Evolutionary conservation across 2,797 vertebrate genomes (phyloP), one percentile per base, ranked within the genome.

Genomic region (Dallia pectoralis): DNA sequence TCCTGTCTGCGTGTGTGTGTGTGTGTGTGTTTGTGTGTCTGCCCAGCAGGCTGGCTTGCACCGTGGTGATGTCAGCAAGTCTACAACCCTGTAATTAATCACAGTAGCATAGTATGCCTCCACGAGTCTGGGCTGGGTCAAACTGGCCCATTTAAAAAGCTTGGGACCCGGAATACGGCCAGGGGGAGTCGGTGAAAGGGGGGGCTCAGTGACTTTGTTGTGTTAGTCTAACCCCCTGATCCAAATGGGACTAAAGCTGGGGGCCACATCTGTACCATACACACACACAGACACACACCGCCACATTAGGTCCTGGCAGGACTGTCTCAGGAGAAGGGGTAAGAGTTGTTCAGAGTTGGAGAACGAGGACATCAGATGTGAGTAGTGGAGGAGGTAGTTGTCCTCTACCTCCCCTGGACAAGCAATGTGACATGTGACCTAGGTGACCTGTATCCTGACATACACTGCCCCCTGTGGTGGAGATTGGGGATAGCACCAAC

Each of bases 111-210:
- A 47, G 74, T 59, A 5, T n/a, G 4, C 18, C 70, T 62, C 73
- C 65, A 27, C 12, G 16, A 16, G 68, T 29, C 71, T 67, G 79
- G 84, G 73, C 67, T 64, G 78, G 83, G 88, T 89, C 86, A 89
- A 89, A 89, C 84, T 87, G 84, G 62, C 83, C 82, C 85, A 83
- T 87, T 88, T 87, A 87, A 81, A 84, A 74, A 83, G 70, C 56
- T 29, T 19, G 56, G 70, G 59, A 71, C 5, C 33, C 47, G 14
- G 66, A 16, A 7, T 62, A 61, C 9, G 19, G 15, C 15, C 29
- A 47, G 63, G 82, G 83, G 82, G 79, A 77, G 69, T 72, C 74
- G 80, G 81, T 76, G 65, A 25, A 22, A n/a, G 53, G 18, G 51
- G 53, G 53, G 25, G 53, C 53, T 59, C 18, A 14, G 53, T 59